Conservation (phyloP, 2,888 invertebrate genomes). For the Anagyrus pseudococci region DNA sequence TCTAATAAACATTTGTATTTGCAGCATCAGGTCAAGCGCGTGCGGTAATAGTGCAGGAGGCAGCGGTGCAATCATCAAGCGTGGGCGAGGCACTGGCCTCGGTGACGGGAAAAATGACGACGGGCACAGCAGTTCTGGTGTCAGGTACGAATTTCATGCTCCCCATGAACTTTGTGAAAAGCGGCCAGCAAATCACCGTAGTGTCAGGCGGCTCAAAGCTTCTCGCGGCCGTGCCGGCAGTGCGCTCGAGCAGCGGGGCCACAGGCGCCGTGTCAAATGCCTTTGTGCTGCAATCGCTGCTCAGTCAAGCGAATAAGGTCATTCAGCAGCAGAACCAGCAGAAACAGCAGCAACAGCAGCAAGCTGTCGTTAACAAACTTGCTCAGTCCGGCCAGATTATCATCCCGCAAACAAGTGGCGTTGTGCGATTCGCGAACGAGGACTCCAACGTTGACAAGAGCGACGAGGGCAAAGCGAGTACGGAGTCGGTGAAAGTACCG, state of each 20-base stretch:
- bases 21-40: conserved; percentile 48
- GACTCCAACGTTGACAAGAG: background rate
- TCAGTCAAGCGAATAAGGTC: conserved; percentile 68
- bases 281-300: conserved; percentile 71
- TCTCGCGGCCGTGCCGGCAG: conserved; percentile 55
- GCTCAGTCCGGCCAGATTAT: conserved; percentile 52
- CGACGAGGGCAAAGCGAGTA: too few relatives aligned
- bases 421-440: conserved; percentile 43
- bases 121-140: conserved; percentile 72
- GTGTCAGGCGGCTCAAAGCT: conserved; percentile 74
- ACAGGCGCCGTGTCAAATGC: conserved; percentile 67
- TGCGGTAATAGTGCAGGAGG: conserved; percentile 58
- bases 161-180: conserved; percentile 76
- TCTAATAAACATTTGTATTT: background rate
- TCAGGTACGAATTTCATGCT: conserved; percentile 74
- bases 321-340: conserved; percentile 49
- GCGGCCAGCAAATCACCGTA: conserved; percentile 75
- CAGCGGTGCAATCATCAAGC: conserved; percentile 52
- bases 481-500: conserved; percentile 4
- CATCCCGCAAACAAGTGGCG: conserved; percentile 47
- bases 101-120: conserved; percentile 63
- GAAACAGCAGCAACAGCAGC: conserved; percentile 44
- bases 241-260: conserved; percentile 48
- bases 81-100: conserved; percentile 72
- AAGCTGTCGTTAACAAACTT: conserved; percentile 51